phyloP scores from a whole-genome alignment of 2,113 vertebrate genomes.

The Pipra filicauda region DNA sequence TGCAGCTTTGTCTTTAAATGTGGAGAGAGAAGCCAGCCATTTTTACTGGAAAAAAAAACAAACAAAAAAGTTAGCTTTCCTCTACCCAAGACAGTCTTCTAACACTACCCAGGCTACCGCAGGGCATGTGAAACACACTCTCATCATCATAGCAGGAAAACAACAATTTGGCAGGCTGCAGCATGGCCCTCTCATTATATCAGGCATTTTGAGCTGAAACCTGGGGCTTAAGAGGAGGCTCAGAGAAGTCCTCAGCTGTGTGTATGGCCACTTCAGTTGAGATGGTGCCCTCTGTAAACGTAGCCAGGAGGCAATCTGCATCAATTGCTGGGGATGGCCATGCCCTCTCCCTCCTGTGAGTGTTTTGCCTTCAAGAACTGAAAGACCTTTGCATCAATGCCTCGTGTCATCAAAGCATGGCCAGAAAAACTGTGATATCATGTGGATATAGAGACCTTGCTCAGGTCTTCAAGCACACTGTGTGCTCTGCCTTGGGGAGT shows the following conservation, averaged over 20 bases:
- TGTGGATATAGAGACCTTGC: not conserved
- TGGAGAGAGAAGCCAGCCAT: not conserved
- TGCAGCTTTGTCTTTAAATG: not conserved
- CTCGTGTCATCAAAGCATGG: rapidly evolving
- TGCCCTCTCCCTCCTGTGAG: not conserved
- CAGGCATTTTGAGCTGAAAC: not conserved
- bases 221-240: not conserved
- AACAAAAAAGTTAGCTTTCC: not conserved
- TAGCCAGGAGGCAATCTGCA: not conserved
- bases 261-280: not conserved
- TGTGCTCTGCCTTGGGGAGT: not conserved
- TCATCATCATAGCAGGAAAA: not conserved
- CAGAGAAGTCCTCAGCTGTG: not conserved
- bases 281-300: not conserved
- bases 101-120: not conserved
- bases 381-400: not conserved
- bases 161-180: not conserved
- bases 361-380: not conserved
- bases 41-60: not conserved
- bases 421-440: not conserved
- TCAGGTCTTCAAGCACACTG: not conserved
- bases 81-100: not conserved
- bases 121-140: not conserved
- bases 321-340: not conserved
- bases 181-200: not conserved